phyloP scores from a whole-genome alignment of 2,888 invertebrate species.

The Sphaerophoria taeniata region DNA sequence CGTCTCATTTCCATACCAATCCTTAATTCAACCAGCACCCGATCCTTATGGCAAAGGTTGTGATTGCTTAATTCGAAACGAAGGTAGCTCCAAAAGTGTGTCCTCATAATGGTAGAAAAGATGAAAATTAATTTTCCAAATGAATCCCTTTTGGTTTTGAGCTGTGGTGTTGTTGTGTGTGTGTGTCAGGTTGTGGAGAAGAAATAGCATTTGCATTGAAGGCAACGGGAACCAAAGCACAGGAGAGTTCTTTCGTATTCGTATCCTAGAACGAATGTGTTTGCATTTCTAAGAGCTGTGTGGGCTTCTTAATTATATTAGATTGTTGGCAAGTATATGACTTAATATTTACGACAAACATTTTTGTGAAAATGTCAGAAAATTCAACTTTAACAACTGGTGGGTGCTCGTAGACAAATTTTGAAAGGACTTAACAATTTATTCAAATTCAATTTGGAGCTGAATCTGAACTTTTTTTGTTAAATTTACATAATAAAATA shows the following conservation, averaged over 20 bases:
- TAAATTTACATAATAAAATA: background rate
- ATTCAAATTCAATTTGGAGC: background rate
- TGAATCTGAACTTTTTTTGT: slow-evolving; percentile 4
- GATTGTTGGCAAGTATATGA: slow-evolving; percentile 29
- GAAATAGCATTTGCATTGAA: slow-evolving; percentile 35
- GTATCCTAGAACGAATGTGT: slow-evolving; percentile 23
- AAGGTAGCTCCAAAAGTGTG: slow-evolving; percentile 36
- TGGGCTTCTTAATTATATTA: slow-evolving; percentile 54
- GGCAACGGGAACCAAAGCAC: background rate
- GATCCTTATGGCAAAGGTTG: slow-evolving; percentile 56
- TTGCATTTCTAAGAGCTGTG: slow-evolving; percentile 33
- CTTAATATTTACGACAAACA: slow-evolving; percentile 16
- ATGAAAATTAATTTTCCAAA: slow-evolving; percentile 65
- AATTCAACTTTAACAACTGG: background rate
- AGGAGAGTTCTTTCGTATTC: background rate
- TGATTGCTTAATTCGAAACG: slow-evolving; percentile 64
- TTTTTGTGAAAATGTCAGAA: slow-evolving; percentile 2
- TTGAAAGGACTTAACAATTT: background rate
- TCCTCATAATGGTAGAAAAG: slow-evolving; percentile 32
- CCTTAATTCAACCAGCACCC: slow-evolving; percentile 14
- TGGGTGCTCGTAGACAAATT: background rate
- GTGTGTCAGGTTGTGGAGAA: background rate
- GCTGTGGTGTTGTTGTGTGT: background rate
- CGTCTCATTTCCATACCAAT: no score
- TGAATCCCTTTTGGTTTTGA: slow-evolving; percentile 35